Base-by-base conservation (phyloP, 2,797 vertebrate species). In the Epinephelus malabaricus region DNA sequence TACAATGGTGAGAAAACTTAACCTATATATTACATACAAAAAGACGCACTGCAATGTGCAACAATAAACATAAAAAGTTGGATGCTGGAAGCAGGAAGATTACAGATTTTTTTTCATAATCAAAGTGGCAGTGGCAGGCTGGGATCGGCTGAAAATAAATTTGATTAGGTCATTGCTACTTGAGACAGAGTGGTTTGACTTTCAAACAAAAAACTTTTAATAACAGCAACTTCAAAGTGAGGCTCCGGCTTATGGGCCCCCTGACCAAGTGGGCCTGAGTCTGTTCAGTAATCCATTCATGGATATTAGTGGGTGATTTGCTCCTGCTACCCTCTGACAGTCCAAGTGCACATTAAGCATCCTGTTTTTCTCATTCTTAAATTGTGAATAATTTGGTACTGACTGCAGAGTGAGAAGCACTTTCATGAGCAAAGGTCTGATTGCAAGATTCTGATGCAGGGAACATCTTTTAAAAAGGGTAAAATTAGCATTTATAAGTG, bases 201-300 rank as follows among this genome's bases (percentile, higher is more conserved):
- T 66, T 59, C 25, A 53, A 56, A 21, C 27, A 10, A 53, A 8
- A 34, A 47, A 2, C 27, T 21, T 0, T 13, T 5, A 46, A 3
- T 21, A 68, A 56, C 19, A 60, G 21, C 65, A 43, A 68, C 51
- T 59, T 79, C 56, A 76, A 80, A 73, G 30, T n/a, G 6, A 47
- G 13, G 12, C 30, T 64, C 30, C 30, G 15, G 19, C 15, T 51
- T 13, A 56, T 34, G 27, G 27, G 17, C 18, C 10, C 21, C 2
- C 18, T n/a, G 40, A 69, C 49, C 65, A 65, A 73, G 15, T 59
- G 67, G 63, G 38, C 14, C 43, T 38, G 61, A 46, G 40, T 7
- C 59, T 53, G 45, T 58, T 68, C 50, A 71, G 19, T 66, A 56
- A 84, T 67, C 46, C 53, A 53, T 54, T 7, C 5, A 19, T 14